Conservation (phyloP, 1,140 invertebrate genomes). For the Pogonomyrmex californicus region DNA sequence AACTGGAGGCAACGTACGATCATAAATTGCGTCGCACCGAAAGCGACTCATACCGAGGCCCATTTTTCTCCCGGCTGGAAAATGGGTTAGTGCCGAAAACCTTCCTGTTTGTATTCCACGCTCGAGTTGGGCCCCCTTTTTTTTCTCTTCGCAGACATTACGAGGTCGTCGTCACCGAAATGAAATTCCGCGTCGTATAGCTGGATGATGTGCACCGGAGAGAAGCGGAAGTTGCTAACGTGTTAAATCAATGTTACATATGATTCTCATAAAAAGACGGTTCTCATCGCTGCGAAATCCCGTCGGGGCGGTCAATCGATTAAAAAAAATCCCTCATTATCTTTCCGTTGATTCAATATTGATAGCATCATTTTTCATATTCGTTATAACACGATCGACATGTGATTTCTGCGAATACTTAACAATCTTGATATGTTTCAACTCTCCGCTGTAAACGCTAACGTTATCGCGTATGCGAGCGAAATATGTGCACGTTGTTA, state of each 20-base stretch:
- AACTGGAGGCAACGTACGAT: conserved; percentile 27
- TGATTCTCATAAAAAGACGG: conserved; percentile 67
- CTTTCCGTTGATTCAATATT: not conserved
- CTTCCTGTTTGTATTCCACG: conserved; percentile 70
- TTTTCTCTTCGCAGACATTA: conserved; percentile 42
- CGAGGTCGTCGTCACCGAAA: conserved; percentile 67
- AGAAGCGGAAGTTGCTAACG: conserved; percentile 66
- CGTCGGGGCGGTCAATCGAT: conserved; percentile 50
- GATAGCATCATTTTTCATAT: not conserved
- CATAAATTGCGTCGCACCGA: conserved; percentile 67
- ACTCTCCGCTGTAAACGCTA: not conserved
- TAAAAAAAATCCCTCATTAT: conserved; percentile 6
- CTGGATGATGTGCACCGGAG: conserved; percentile 17
- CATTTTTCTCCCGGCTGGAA: conserved; percentile 59
- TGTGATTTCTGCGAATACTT: not conserved
- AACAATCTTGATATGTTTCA: not conserved
- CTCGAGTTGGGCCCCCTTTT: conserved; percentile 57
- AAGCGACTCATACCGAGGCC: conserved; percentile 63
- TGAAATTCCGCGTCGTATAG: conserved; percentile 72
- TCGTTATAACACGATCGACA: not conserved
- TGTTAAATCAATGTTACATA: conserved; percentile 78
- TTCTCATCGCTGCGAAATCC: conserved; percentile 72
- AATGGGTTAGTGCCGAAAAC: conserved; percentile 73
- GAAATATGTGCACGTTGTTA: not conserved
- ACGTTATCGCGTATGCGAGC: not conserved